Percentiles rank a stretch among this genome's conserved stretches.
These are phyloP conservation scores for Sinotaia quadrata DNA, from an alignment of 2,888 invertebrate species.

Conservation along the genomic window DNA sequence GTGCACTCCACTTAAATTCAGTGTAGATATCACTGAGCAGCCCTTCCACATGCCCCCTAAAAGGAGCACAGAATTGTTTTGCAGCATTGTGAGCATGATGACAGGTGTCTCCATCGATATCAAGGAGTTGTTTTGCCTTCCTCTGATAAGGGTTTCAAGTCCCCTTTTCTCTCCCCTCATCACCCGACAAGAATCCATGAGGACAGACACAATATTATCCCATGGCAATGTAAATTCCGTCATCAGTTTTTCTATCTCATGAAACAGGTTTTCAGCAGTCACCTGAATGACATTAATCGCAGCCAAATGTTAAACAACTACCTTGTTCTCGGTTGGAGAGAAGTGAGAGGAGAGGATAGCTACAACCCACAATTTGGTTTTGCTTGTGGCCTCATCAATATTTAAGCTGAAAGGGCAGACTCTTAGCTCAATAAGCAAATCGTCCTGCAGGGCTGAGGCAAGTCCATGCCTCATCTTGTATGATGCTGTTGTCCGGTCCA, in stretches of 20 bases:
- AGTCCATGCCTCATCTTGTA: constrained; percentile 32
- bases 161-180: constrained; percentile 47
- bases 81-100: constrained; percentile 51
- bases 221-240: background rate
- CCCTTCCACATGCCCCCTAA: constrained; percentile 37
- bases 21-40: constrained; percentile 41
- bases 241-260: constrained; percentile 6
- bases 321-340: background rate
- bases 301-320: constrained; percentile 24
- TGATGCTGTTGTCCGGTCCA: constrained; percentile 32
- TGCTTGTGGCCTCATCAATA: constrained; percentile 36
- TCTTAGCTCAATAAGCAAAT: constrained; percentile 12
- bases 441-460: constrained; percentile 17
- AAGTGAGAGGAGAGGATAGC: constrained; percentile 25
- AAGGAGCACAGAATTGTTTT: constrained; percentile 44
- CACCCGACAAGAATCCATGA: background rate
- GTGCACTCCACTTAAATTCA: constrained; percentile 47
- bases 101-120: constrained; percentile 51
- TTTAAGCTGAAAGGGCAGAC: constrained; percentile 30
- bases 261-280: constrained; percentile 17
- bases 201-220: background rate
- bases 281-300: constrained; percentile 15
- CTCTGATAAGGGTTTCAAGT: constrained; percentile 42
- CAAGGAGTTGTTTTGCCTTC: constrained; percentile 44
- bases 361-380: constrained; percentile 25